phyloP scores from a whole-genome alignment of 1,140 invertebrate genomes.

The Pseudoatta argentina region DNA sequence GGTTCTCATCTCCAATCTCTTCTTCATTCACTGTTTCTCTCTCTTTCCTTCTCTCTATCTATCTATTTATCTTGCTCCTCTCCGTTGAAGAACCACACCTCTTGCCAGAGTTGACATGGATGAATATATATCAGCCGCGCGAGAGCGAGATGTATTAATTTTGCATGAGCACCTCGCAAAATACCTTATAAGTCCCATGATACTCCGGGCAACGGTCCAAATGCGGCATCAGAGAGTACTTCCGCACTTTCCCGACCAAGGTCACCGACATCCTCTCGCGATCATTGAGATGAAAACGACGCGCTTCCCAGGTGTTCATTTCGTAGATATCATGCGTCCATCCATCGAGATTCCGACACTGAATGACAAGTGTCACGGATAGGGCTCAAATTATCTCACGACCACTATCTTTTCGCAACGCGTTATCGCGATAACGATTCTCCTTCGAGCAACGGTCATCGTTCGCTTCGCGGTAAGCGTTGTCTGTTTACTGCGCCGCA shows the following conservation, averaged over 20 bases:
- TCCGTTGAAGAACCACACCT: neutral
- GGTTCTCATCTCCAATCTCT: conserved; percentile 45
- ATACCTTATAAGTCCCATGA: conserved; percentile 78
- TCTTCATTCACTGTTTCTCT: too few species aligned
- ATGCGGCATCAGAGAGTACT: conserved; percentile 78
- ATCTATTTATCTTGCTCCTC: neutral
- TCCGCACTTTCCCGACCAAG: conserved; percentile 75
- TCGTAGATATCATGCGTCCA: neutral
- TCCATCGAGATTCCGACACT: conserved; percentile 47
- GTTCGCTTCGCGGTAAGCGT: neutral
- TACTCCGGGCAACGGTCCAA: conserved; percentile 78
- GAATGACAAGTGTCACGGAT: conserved; percentile 37
- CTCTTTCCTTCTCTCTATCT: too few species aligned
- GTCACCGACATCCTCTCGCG: conserved; percentile 58
- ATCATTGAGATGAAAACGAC: neutral
- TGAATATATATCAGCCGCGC: neutral
- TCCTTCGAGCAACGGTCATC: conserved; percentile 4
- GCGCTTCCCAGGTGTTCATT: conserved; percentile 1
- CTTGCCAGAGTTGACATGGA: neutral
- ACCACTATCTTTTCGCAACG: conserved; percentile 7
- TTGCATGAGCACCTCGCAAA: neutral
- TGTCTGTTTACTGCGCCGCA: neutral
- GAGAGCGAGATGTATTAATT: neutral
- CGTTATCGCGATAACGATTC: conserved; percentile 37
- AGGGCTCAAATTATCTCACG: neutral